Base-by-base conservation (phyloP, 2,888 invertebrate species). In the Incurvaria masculella region DNA sequence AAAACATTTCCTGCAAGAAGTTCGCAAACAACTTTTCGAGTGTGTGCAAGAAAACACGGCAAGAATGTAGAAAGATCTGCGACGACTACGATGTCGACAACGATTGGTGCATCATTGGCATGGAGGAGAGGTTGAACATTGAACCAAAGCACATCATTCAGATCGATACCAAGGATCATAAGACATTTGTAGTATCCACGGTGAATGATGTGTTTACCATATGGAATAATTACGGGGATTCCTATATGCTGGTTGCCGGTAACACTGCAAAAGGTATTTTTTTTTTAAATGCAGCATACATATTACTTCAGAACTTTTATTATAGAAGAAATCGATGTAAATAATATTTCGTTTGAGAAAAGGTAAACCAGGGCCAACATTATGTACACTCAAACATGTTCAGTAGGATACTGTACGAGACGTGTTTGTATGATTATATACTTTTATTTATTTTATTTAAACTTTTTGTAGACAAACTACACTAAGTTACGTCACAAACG, bases 201-300 rank as follows among this genome's bases (percentile, higher is more conserved):
- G 59, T 79, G 8, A 60, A 68, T 11, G 68, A 75, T 27, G 66
- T 84, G 27, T 84, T 83, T 62, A 59, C 66, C 20, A 56, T 80
- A 21, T 66, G 84, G 18, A 53, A 61, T 2, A 63, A 63, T 44
- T 59, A 76, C 49, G 73, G 78, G 0, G 66, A 74, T 47, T 70
- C 73, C 11, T 84, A 83, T 58, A 72, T 83, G 63, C 60, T 88
- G 23, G 75, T 87, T 1, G 86, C 85, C 53, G 88, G 88, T 2
- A 86, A 87, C 59, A 87, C 88, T 4, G 88, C 84, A 2, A 85
- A 83, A 69, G 91, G 91, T 88, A 65, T 50, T 42, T 14, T 50
- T 11, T 4, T 21, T 39, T 44, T 26, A 5, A 8, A 10, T 42
- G 42, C 5, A 10, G 42, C 14, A 39, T 11, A 10, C 10, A 42